phyloP scores from a whole-genome alignment of 2,888 invertebrate species.

The Nephrotoma flavescens region DNA sequence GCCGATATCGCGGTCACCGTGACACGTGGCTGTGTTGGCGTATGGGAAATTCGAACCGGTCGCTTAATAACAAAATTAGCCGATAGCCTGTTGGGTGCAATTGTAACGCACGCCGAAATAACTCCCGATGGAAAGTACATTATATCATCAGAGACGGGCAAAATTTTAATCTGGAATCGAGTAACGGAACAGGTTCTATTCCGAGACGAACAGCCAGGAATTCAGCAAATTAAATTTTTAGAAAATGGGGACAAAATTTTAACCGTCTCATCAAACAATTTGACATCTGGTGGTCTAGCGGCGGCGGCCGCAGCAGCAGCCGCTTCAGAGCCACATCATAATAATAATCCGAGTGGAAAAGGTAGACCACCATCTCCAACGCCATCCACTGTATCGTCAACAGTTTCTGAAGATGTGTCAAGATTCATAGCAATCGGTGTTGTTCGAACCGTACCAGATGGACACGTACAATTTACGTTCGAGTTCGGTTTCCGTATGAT shows the following conservation, averaged over 20 bases:
- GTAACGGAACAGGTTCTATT: constrained; percentile 47
- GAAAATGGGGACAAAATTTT: constrained; percentile 30
- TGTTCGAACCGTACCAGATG: constrained; percentile 62
- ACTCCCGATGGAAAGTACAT: constrained; percentile 73
- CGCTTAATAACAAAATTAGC: constrained; percentile 73
- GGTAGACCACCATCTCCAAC: constrained; percentile 24
- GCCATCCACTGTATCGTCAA: not conserved
- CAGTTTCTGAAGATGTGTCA: constrained; percentile 41
- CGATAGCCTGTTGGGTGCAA: constrained; percentile 83
- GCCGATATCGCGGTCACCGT: constrained; percentile 79
- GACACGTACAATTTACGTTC: constrained; percentile 61
- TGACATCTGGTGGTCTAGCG: constrained; percentile 11
- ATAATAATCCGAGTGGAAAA: constrained; percentile 33
- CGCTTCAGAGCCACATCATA: constrained; percentile 10
- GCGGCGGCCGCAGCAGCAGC: not conserved
- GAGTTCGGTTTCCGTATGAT: constrained; percentile 66
- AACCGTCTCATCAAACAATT: constrained; percentile 29
- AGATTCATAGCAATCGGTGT: constrained; percentile 47
- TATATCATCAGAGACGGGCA: constrained; percentile 83
- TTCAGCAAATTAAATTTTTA: constrained; percentile 31
- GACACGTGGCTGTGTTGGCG: constrained; percentile 85
- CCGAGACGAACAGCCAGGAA: constrained; percentile 61
- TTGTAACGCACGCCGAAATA: constrained; percentile 83
- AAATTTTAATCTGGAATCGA: constrained; percentile 78
- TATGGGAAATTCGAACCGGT: constrained; percentile 84